These are phyloP conservation scores for Zaprionus kolodkinae DNA, from an alignment of 1,140 invertebrate species.

Conservation along the genomic window DNA sequence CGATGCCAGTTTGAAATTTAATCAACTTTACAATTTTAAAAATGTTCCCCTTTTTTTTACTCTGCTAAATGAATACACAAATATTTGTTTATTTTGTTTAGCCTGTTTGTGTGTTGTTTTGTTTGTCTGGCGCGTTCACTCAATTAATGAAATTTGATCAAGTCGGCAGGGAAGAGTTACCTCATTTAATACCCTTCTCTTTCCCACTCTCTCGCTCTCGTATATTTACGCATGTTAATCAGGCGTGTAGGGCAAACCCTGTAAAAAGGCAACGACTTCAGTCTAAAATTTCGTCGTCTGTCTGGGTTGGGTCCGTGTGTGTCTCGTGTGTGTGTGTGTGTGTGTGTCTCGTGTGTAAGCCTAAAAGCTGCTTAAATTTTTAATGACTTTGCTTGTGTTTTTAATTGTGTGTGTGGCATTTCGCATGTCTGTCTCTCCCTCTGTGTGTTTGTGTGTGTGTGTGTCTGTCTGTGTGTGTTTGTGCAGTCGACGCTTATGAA, in stretches of 20 bases:
- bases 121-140: conserved; percentile 57
- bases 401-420: conserved; percentile 68
- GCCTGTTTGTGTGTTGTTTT: background rate
- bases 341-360: conserved; percentile 57
- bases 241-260: conserved; percentile 41
- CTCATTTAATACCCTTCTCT: background rate
- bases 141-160: conserved; percentile 79
- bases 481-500: conserved; percentile 24
- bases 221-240: conserved; percentile 69
- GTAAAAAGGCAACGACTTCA: conserved; percentile 43
- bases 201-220: background rate
- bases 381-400: conserved; percentile 80
- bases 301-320: conserved; percentile 44
- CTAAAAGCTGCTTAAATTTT: conserved; percentile 82
- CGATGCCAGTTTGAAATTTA: conserved; percentile 8
- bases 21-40: conserved; percentile 6
- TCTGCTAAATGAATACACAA: conserved; percentile 19
- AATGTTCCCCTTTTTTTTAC: background rate
- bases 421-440: conserved; percentile 16
- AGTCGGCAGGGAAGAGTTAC: conserved; percentile 43
- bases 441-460: background rate
- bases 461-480: conserved; percentile 22
- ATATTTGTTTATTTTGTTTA: conserved; percentile 46
- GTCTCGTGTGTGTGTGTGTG: conserved; percentile 43
- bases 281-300: conserved; percentile 16